A percentile compares a stretch with the other conserved stretches of the same genome.
phyloP scores from a whole-genome alignment of 2,797 vertebrate genomes.

The Sebastes nivosus region DNA sequence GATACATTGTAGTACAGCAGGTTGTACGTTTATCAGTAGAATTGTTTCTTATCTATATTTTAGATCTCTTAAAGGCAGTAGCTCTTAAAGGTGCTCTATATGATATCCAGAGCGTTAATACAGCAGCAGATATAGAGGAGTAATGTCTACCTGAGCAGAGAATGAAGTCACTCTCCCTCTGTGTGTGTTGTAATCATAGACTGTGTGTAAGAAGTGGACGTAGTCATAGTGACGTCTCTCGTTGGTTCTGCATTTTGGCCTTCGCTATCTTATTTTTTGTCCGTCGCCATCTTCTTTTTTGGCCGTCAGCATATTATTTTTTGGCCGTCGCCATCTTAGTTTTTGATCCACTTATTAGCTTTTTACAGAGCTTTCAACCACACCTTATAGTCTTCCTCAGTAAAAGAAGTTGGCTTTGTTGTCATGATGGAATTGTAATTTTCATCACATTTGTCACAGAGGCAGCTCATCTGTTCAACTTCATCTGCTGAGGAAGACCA shows the following conservation, averaged over 20 bases:
- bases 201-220: too few species aligned
- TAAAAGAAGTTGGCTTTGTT: not conserved
- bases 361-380: too few species aligned
- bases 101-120: too few species aligned
- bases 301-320: too few species aligned
- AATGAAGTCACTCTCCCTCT: too few species aligned
- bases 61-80: not conserved
- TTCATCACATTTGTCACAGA: not conserved
- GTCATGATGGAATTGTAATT: not conserved
- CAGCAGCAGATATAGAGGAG: too few species aligned
- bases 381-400: not conserved
- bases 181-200: too few species aligned
- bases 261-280: accelerated
- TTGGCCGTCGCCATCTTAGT: too few species aligned
- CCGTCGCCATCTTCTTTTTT: too few species aligned
- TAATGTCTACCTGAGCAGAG: too few species aligned
- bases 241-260: too few species aligned
- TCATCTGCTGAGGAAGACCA: not conserved
- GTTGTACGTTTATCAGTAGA: not conserved
- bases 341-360: too few species aligned
- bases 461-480: not conserved
- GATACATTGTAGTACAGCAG: not conserved
- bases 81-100: not conserved
- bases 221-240: accelerated
- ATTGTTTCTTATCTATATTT: not conserved